Percentiles rank a stretch among this genome's conserved stretches.
These are phyloP conservation scores for Pachyrhynchus sulphureomaculatus DNA, from an alignment of 1,140 invertebrate genomes.

Conservation along the genomic window DNA sequence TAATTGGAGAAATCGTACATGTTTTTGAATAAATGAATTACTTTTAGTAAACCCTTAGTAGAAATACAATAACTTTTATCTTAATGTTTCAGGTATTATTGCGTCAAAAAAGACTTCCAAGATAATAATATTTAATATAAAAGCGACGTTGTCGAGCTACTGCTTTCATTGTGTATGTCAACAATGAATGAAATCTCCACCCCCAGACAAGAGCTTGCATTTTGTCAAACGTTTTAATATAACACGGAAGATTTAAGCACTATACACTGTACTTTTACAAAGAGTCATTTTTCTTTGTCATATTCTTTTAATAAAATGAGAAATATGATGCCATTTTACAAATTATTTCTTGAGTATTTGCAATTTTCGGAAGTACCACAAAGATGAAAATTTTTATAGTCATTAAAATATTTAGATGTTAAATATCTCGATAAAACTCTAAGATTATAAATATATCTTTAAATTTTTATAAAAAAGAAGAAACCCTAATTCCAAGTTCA, in stretches of 20 bases:
- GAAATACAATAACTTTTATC: too few species aligned
- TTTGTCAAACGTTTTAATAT: conserved; percentile 29
- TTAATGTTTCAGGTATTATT: conserved; percentile 11
- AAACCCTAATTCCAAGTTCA: too few species aligned
- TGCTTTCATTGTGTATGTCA: conserved; percentile 12
- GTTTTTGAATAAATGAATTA: too few species aligned
- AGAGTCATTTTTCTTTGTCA: conserved; percentile 23
- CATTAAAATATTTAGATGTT: too few species aligned
- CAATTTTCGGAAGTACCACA: too few species aligned
- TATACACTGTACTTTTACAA: conserved; percentile 14
- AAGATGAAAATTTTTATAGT: too few species aligned
- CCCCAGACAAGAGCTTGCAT: conserved; percentile 13
- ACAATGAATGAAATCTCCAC: conserved; percentile 20
- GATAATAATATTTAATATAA: conserved; percentile 27
- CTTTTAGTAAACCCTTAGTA: too few species aligned
- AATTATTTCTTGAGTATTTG: neutral
- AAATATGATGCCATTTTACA: neutral
- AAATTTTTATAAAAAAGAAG: too few species aligned
- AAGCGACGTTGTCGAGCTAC: conserved; percentile 20
- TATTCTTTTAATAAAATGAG: conserved; percentile 11
- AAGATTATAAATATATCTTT: too few species aligned
- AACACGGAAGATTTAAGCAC: conserved; percentile 21
- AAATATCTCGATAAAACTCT: too few species aligned
- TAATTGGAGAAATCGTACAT: too few species aligned
- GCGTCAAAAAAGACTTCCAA: conserved; percentile 1